Base-by-base conservation (phyloP, 2,797 vertebrate species). In the Falco biarmicus region DNA sequence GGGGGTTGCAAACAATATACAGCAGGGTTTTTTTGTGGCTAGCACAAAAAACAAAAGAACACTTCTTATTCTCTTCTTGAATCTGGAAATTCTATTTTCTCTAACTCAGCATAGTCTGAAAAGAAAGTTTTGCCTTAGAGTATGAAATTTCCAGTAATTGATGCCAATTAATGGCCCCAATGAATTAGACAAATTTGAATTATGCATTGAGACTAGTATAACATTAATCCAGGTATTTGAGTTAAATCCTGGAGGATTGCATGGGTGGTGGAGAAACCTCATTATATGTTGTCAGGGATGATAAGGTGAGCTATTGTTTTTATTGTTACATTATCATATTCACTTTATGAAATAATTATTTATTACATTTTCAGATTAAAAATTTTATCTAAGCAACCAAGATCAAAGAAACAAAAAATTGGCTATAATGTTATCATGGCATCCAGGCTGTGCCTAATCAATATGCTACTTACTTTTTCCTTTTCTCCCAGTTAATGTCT, bases 301-400 rank as follows among this genome's bases (percentile, higher is more conserved):
- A 65, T 85, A 96, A 89, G 22, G 5, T 71, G 31, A 95, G 11
- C 7, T 88, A 75, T 34, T 60, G 48, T 69, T 87, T 89, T 48
- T 57, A 65, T 60, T 89, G 57, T 74, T 90, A 63, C 15, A 11
- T 78, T 87, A 79, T 63, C 51, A 37, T 25, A 31, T 3, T 90
- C 24, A n/a, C 19, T 84, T 21, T 13, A 63, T 51, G 13, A 95
- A 94, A 87, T 88, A 95, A 94, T 91, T 85, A 91, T 53, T 92
- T 86, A 76, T 91, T 92, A 80, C 15, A 47, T 94, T 96, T 96
- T 95, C 66, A 87, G 54, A 86, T 73, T 45, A 29, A 39, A 85
- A 28, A 17, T 73, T 26, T 25, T 91, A 48, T 74, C 39, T 87
- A 60, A 73, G 22, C 45, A 86, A 45, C 13, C 20, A 57, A 80